Base-by-base conservation (phyloP, 2,797 vertebrate species). In the Botia kubotai region DNA sequence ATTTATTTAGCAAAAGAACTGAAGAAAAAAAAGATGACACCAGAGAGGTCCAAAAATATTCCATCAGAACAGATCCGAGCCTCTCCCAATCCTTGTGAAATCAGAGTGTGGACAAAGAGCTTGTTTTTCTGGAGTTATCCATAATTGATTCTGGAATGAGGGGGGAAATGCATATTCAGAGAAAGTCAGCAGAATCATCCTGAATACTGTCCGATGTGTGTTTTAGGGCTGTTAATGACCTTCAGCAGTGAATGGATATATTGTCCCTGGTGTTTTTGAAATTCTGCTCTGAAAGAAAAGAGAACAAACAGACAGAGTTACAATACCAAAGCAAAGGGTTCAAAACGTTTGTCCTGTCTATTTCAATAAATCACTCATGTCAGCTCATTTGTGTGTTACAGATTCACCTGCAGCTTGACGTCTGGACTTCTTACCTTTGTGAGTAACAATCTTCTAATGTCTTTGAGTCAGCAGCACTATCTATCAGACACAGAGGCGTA, bases 131-230 rank as follows among this genome's bases (percentile, higher is more conserved):
- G 11, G 36, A 50, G 55, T 81, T 75, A 81, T 70, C 72, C 81
- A 46, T 70, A 46, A 65, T 36, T 79, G 50, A 83, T 60, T 48
- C 23, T 50, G 14, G 43, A 82, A 58, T 16, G 55, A 66, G 3
- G 70, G 70, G 78, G 60, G 26, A 52, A 57, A 1, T 14, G 7
- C n/a, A 60, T 60, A 69, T 66, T 71, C 48, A 23, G 63, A 75
- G 60, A 48, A 60, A 75, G 26, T 70, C 23, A n/a, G 65, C 70
- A 82, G 69, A 80, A 58, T 62, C 69, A 80, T 86, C 80, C 77
- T 81, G 60, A 68, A 71, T n/a, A 6, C 19, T 16, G 58, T 46
- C 29, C 65, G 68, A 39, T 5, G 36, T 52, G 5, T 55, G 12
- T 50, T 12, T 50, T 13, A 53, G 17, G 36, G 36, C 4, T 6